phyloP scores from a whole-genome alignment of 92 coral and sea anemone genomes.

The Parazoanthus swiftii region DNA sequence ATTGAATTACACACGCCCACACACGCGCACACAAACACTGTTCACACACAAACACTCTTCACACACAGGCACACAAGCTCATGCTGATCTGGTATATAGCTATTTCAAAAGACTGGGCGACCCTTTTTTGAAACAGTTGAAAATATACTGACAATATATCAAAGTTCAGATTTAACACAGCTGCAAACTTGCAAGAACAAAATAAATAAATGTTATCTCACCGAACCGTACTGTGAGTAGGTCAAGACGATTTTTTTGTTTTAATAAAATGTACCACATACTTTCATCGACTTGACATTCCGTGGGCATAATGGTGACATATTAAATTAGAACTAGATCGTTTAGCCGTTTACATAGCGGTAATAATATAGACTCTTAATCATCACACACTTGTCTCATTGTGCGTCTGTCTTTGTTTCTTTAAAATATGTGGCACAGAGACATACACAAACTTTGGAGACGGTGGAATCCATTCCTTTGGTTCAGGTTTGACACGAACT shows the following conservation, averaged over 20 bases:
- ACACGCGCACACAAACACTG: neutral
- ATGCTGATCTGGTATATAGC: neutral
- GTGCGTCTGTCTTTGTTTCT: conserved; percentile 37
- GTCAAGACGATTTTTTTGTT: too few relatives aligned
- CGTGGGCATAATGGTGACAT: too few relatives aligned
- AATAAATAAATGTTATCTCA: neutral
- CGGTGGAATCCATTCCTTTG: conserved; percentile 74
- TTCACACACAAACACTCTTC: too few relatives aligned
- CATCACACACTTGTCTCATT: conserved; percentile 77
- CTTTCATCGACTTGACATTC: too few relatives aligned
- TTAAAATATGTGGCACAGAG: conserved; percentile 82
- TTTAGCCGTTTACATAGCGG: neutral
- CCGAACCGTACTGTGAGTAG: neutral
- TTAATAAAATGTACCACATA: neutral
- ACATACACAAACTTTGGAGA: conserved; percentile 71
- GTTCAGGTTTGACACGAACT: conserved; percentile 82
- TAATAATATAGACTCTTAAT: neutral
- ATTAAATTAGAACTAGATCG: neutral
- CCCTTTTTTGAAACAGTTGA: neutral
- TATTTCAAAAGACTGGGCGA: neutral
- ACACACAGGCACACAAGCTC: neutral
- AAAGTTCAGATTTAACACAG: neutral
- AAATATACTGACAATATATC: too few relatives aligned
- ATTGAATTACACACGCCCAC: too few relatives aligned
- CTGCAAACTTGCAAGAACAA: neutral